Evolutionary conservation across 2,113 vertebrate species (phyloP).

Genomic region (Irena cyanogastra): DNA sequence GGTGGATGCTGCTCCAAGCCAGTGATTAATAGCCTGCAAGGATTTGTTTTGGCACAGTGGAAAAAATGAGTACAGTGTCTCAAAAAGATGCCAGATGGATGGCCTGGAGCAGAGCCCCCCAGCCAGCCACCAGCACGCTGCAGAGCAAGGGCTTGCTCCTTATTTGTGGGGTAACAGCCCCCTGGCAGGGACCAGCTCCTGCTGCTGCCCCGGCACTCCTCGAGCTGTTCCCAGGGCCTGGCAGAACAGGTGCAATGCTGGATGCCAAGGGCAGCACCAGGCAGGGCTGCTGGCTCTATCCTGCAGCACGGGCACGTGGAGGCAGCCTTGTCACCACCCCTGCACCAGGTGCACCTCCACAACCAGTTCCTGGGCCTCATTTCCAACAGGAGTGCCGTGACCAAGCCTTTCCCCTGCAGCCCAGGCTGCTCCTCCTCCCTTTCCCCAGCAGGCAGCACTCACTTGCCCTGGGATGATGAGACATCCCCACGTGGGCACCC

Average conservation of each 20-base stretch:
- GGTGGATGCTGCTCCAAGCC: not conserved
- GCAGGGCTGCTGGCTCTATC: fast-evolving
- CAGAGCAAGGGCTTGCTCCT: not conserved
- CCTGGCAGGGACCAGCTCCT: not conserved
- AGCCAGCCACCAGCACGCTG: not conserved
- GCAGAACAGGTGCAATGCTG: not conserved
- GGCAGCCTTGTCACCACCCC: not conserved
- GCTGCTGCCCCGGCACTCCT: not conserved
- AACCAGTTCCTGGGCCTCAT: not conserved
- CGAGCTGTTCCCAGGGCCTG: fast-evolving
- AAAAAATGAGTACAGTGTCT: not conserved
- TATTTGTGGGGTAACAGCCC: not conserved
- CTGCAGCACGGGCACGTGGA: fast-evolving
- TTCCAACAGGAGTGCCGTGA: not conserved
- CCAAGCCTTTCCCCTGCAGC: not conserved
- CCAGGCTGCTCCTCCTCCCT: not conserved
- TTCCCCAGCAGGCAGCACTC: not conserved
- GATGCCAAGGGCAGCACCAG: fast-evolving
- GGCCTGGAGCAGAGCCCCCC: not conserved
- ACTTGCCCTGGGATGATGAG: not conserved
- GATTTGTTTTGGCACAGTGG: slow-evolving; percentile 20
- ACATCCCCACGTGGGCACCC: not conserved
- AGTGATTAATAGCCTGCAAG: slow-evolving; percentile 49
- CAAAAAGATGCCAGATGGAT: slow-evolving; percentile 42
- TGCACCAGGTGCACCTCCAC: not conserved